These are phyloP conservation scores for Vombatus ursinus DNA, from an alignment of 2,113 vertebrate genomes.

Conservation along the genomic window DNA sequence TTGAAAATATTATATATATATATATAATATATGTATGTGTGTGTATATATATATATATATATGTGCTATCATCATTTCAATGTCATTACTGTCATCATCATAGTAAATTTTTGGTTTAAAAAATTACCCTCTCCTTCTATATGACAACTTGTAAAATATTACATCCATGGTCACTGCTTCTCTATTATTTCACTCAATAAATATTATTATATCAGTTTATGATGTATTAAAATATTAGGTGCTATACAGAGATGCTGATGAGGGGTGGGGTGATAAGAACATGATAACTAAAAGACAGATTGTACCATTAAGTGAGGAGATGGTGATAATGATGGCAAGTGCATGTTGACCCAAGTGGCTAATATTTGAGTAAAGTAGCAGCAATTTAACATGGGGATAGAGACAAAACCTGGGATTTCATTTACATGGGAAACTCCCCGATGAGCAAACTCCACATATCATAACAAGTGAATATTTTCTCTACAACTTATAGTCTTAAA, in stretches of 20 bases:
- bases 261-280: not conserved
- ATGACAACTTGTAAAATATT: not conserved
- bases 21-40: too few relatives aligned
- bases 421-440: not conserved
- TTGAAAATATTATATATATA: not conserved
- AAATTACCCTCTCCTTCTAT: not conserved
- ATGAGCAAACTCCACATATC: not conserved
- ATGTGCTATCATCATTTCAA: not conserved
- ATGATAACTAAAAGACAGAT: not conserved
- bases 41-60: too few relatives aligned
- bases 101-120: not conserved
- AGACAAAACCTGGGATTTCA: not conserved
- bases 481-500: not conserved
- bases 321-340: not conserved
- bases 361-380: not conserved
- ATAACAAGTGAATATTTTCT: not conserved
- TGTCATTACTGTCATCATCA: not conserved
- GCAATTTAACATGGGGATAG: not conserved
- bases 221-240: not conserved
- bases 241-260: not conserved
- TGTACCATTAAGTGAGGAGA: not conserved
- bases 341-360: not conserved
- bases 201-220: not conserved
- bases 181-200: not conserved
- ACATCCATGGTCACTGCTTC: not conserved